Conservation (phyloP, 1,140 invertebrate species). For the Oreohelix idahoensis region DNA sequence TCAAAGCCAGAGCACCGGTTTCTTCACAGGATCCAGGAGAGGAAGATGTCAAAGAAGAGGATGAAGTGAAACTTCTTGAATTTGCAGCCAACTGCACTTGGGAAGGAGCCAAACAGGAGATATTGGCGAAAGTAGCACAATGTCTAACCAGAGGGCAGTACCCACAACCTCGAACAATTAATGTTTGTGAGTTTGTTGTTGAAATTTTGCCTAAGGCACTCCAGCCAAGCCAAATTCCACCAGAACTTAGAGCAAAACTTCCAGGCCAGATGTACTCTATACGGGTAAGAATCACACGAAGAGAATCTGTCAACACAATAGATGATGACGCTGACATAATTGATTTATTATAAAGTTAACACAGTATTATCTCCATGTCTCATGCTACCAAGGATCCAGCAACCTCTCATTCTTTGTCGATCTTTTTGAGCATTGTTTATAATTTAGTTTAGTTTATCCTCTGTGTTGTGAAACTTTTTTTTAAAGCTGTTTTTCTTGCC, state of each 20-base stretch:
- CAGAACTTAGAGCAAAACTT: constrained; percentile 61
- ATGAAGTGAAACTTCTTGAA: constrained; percentile 66
- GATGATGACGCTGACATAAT: constrained; percentile 6
- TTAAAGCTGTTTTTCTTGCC: too few species aligned
- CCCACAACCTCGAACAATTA: constrained; percentile 50
- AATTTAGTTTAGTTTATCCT: too few species aligned
- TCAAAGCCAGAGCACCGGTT: constrained; percentile 56
- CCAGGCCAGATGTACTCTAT: constrained; percentile 63
- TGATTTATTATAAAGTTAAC: too few species aligned
- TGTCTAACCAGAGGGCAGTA: constrained; percentile 49
- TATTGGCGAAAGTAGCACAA: constrained; percentile 59
- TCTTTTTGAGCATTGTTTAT: too few species aligned
- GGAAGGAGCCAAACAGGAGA: constrained; percentile 57
- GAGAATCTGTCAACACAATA: constrained; percentile 13
- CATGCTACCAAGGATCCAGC: too few species aligned
- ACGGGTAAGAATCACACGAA: constrained; percentile 49
- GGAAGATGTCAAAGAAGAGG: too few species aligned
- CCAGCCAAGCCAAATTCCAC: constrained; percentile 62
- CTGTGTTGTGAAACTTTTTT: too few species aligned
- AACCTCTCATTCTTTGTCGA: too few species aligned
- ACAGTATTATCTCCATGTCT: too few species aligned
- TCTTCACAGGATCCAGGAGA: neutral
- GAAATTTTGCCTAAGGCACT: constrained; percentile 62
- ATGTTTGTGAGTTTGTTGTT: constrained; percentile 56
- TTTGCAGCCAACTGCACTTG: constrained; percentile 67